Base-by-base conservation (phyloP, 2,888 invertebrate species). In the Rhaphigaster nebulosa region DNA sequence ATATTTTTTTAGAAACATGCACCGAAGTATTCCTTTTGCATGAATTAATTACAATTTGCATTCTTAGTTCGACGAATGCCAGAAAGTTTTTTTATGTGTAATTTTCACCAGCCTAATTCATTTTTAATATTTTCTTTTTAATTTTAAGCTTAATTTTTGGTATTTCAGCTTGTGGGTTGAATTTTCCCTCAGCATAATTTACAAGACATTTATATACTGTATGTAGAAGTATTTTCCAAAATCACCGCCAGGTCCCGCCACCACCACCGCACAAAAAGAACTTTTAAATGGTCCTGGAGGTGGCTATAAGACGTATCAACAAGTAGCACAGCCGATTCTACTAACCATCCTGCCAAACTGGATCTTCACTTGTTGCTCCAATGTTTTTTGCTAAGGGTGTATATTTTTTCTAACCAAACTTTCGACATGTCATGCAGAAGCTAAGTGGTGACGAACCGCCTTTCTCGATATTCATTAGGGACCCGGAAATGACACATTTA, bases 351-450 rank as follows among this genome's bases (percentile, higher is more conserved):
- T 60, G 88, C 54, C 54, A 88, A 88, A 88, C 56, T 88, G 26
- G 84, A 45, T 60, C 56, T 88, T 88, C 88, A 88, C 88, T 88
- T 88, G 88, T 88, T 88, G 88, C 88, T 34, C 88, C 88, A 38
- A 88, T 88, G 88, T 88, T 88, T 88, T 88, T 88, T 41, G 88
- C 45, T 41, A 88, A 38, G 88, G 54, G n/a, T 60, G 41, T 88
- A 88, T 18, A 88, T 87, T 87, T 87, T 54, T 87, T 54, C 45
- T 34, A 12, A 54, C n/a, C 20, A 0, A 54, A 54, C 34, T 34
- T 76, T 76, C 20, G 34, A 12, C 34, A 76, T 38, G 38, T 76
- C 34, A 38, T 8, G 3, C 1, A 0, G 34, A 8, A 18, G 34
- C 23, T 38, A 18, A 34, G 34, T 20, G 38, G 34, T 38, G 70